Percentiles rank a stretch among this genome's conserved stretches.
phyloP scores from a whole-genome alignment of 2,888 invertebrate species.

The Ornithoptera alexandrae region DNA sequence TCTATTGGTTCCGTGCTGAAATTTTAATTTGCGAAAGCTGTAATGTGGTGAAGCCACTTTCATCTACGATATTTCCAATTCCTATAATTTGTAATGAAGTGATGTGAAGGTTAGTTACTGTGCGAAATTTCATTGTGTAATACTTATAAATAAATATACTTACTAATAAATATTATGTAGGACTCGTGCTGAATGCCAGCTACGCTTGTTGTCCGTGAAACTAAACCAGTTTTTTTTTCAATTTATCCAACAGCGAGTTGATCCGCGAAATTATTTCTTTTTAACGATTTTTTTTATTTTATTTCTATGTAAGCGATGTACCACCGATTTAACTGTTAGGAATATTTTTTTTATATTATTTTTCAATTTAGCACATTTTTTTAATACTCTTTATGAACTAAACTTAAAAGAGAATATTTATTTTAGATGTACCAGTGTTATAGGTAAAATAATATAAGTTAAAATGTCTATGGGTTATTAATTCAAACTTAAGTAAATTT shows the following conservation, averaged over 20 bases:
- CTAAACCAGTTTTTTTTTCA: slow-evolving; percentile 39
- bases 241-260: slow-evolving; percentile 31
- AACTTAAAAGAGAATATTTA: no score
- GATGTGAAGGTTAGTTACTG: slow-evolving; percentile 44
- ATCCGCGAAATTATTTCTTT: slow-evolving; percentile 28
- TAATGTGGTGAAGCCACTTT: neutral
- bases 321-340: neutral
- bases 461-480: no score
- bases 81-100: neutral
- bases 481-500: no score
- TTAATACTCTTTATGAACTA: no score
- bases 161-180: slow-evolving; percentile 15
- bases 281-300: neutral
- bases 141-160: slow-evolving; percentile 9
- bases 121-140: slow-evolving; percentile 46
- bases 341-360: neutral
- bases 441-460: no score
- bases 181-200: slow-evolving; percentile 37
- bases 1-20: no score
- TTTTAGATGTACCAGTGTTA: no score
- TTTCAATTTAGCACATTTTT: neutral
- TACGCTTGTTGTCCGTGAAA: slow-evolving; percentile 44
- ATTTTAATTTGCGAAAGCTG: no score
- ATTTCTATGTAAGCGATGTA: neutral
- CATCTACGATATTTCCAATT: neutral